phyloP scores from a whole-genome alignment of 2,888 invertebrate species.

The Eudemis profundana region DNA sequence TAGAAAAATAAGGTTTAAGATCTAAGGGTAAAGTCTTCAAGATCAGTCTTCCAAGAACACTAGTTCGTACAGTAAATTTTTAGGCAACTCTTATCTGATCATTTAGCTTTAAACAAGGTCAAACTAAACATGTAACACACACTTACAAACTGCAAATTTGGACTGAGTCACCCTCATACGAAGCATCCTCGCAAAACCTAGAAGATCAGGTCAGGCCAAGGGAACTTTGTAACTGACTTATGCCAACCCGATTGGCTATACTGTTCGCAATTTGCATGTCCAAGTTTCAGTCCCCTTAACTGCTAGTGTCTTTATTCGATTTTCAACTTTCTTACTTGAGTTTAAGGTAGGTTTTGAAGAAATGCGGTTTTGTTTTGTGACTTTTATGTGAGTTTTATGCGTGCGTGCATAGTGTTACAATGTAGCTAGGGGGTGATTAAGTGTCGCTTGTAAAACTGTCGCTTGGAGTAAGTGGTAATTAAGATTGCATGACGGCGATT shows the following conservation, averaged over 20 bases:
- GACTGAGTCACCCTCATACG: constrained; percentile 1
- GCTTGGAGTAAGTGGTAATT: constrained; percentile 9
- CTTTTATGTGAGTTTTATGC: background rate
- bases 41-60: background rate
- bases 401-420: background rate
- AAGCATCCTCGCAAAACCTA: constrained; percentile 12
- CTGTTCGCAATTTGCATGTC: constrained; percentile 25
- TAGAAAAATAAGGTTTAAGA: too few species aligned
- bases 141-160: constrained; percentile 9
- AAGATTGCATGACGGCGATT: constrained; percentile 10
- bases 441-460: constrained; percentile 2
- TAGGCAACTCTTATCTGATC: background rate
- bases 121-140: constrained; percentile 18
- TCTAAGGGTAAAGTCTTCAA: too few species aligned
- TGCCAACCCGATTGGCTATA: constrained; percentile 12
- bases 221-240: constrained; percentile 17
- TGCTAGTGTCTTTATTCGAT: background rate
- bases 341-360: constrained; percentile 14
- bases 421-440: background rate
- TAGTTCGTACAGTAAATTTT: background rate
- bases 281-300: background rate
- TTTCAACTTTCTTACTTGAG: background rate
- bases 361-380: background rate
- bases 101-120: constrained; percentile 11
- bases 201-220: constrained; percentile 8